A percentile compares a stretch with the other conserved stretches of the same genome.
These are phyloP conservation scores for Ferrisia virgata DNA, from an alignment of 2,888 invertebrate species.

Conservation along the genomic window DNA sequence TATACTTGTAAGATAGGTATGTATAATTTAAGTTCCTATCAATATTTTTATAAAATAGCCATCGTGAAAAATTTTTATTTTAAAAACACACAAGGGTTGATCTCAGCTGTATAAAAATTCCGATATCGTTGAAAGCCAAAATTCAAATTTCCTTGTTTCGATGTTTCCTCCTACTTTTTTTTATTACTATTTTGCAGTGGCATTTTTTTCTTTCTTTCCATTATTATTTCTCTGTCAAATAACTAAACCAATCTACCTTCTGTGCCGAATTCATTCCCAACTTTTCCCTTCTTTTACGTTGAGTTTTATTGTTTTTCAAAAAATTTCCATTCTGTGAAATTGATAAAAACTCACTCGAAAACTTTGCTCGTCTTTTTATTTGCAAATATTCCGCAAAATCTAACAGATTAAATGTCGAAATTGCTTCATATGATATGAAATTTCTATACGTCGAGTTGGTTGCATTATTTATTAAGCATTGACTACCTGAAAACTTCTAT, in stretches of 20 bases:
- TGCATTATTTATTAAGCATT: no score
- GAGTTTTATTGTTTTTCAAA: not conserved
- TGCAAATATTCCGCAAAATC: not conserved
- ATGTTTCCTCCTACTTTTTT: not conserved
- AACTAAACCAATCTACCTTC: not conserved
- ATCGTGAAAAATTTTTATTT: not conserved
- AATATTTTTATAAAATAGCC: not conserved
- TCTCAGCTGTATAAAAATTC: not conserved
- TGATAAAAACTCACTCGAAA: not conserved
- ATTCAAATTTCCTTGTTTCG: not conserved
- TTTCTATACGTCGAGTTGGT: not conserved
- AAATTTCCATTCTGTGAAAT: slow-evolving; percentile 11
- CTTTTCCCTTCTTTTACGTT: not conserved
- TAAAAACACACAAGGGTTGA: not conserved
- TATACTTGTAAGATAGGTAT: not conserved
- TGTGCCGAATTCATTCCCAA: not conserved
- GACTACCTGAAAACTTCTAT: no score
- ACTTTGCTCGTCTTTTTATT: not conserved
- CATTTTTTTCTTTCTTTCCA: not conserved
- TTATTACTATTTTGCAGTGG: not conserved
- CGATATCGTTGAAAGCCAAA: not conserved
- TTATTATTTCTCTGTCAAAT: not conserved
- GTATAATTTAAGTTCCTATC: not conserved
- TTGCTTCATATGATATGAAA: not conserved
- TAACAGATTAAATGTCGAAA: not conserved